Conservation (phyloP, 2,797 vertebrate species). For the Oreochromis grahami region DNA sequence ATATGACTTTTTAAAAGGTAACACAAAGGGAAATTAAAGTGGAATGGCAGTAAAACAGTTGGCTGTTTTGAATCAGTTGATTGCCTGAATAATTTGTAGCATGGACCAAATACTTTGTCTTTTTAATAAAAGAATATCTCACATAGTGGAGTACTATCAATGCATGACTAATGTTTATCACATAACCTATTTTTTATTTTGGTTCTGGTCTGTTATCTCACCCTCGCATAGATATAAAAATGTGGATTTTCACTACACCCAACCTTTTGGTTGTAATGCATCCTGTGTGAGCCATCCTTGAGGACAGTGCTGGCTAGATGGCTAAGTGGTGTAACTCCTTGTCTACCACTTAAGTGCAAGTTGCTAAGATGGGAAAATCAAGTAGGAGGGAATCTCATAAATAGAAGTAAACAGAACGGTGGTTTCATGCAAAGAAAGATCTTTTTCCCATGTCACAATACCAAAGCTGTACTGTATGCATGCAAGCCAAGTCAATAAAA, state of each 20-base stretch:
- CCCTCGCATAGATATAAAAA: slow-evolving; percentile 10
- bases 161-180: not conserved
- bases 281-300: slow-evolving; percentile 36
- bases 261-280: not conserved
- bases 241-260: not conserved
- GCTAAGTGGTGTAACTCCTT: slow-evolving; percentile 45
- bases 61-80: not conserved
- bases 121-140: not conserved
- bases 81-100: not conserved
- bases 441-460: slow-evolving; percentile 45
- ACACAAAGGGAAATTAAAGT: not conserved
- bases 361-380: slow-evolving; percentile 72
- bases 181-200: not conserved
- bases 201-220: not conserved
- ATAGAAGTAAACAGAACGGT: slow-evolving; percentile 25
- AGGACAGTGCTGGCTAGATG: slow-evolving; percentile 47
- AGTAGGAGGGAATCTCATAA: slow-evolving; percentile 62
- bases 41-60: not conserved
- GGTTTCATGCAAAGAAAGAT: slow-evolving; percentile 29
- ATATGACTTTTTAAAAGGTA: not conserved
- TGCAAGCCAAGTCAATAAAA: not conserved
- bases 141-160: not conserved
- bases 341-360: slow-evolving; percentile 62
- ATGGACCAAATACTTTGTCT: not conserved
- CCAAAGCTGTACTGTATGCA: not conserved